These are phyloP conservation scores for Holcopasites calliopsidis DNA, from an alignment of 1,140 invertebrate species.

Conservation along the genomic window DNA sequence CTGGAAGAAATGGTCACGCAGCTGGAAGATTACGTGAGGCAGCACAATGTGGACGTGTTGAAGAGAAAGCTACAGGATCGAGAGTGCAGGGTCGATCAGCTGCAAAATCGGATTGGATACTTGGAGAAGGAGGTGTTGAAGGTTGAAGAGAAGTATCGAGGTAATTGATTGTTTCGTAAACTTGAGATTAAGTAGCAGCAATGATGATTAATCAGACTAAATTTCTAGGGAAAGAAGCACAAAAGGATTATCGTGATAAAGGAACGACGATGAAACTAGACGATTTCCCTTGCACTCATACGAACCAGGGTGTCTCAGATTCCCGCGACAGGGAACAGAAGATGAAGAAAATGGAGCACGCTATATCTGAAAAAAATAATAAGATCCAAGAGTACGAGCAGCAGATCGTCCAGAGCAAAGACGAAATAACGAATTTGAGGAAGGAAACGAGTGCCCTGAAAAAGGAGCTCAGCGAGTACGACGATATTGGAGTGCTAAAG, in stretches of 20 bases:
- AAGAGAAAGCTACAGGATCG: conserved; percentile 72
- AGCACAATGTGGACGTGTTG: conserved; percentile 71
- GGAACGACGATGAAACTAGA: neutral
- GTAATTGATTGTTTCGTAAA: conserved; percentile 31
- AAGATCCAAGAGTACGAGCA: conserved; percentile 67
- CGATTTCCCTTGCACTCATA: neutral
- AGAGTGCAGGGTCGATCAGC: conserved; percentile 70
- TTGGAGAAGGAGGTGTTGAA: conserved; percentile 56
- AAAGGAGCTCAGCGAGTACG: conserved; percentile 60
- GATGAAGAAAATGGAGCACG: conserved; percentile 71
- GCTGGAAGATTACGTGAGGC: conserved; percentile 72
- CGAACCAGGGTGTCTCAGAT: neutral
- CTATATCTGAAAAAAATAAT: conserved; percentile 69
- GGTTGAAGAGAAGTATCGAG: conserved; percentile 1
- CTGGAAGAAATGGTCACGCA: conserved; percentile 74
- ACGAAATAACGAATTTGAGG: conserved; percentile 57
- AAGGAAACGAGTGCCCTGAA: conserved; percentile 55
- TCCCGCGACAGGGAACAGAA: conserved; percentile 64
- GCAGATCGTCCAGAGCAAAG: conserved; percentile 64
- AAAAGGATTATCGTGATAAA: neutral
- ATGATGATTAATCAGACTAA: neutral
- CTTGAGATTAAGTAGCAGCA: neutral
- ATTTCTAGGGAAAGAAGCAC: conserved; percentile 6
- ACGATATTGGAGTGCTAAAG: conserved; percentile 65
- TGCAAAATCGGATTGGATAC: conserved; percentile 56